phyloP scores from a whole-genome alignment of 2,888 invertebrate genomes.

The Standfussiana lucernea region DNA sequence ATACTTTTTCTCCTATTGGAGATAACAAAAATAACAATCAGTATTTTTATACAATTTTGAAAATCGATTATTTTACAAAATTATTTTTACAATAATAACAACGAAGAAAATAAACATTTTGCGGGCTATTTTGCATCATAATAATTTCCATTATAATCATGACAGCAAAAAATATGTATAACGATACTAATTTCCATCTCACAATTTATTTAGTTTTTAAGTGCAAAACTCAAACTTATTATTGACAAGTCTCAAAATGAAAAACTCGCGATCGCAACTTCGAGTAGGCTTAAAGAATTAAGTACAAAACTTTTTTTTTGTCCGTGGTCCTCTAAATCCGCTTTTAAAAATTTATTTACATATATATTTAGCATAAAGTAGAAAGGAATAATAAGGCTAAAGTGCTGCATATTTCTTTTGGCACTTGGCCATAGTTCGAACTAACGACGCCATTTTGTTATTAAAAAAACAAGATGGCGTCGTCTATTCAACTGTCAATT shows the following conservation, averaged over 20 bases:
- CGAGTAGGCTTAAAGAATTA: conserved; percentile 66
- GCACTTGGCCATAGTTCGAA: not conserved
- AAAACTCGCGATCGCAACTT: conserved; percentile 38
- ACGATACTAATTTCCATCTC: conserved; percentile 24
- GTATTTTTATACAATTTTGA: conserved; percentile 18
- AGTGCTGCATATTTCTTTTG: not conserved
- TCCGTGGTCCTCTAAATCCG: conserved; percentile 81
- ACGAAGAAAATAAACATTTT: conserved; percentile 9
- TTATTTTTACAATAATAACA: not conserved
- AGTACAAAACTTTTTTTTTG: conserved; percentile 76
- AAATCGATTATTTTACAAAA: not conserved
- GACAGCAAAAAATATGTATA: conserved; percentile 17
- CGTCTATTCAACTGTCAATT: not conserved
- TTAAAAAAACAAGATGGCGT: not conserved
- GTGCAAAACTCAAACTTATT: conserved; percentile 59
- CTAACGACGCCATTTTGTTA: not conserved
- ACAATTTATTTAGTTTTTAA: conserved; percentile 40
- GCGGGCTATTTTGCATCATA: conserved; percentile 10
- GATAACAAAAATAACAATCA: conserved; percentile 34
- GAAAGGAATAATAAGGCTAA: conserved; percentile 49
- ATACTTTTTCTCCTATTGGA: conserved; percentile 11
- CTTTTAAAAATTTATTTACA: conserved; percentile 77
- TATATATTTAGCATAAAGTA: conserved; percentile 68
- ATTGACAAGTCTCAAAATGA: conserved; percentile 48
- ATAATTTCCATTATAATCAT: not conserved